These are phyloP conservation scores for Melieria picta DNA, from an alignment of 2,888 invertebrate species.

Conservation along the genomic window DNA sequence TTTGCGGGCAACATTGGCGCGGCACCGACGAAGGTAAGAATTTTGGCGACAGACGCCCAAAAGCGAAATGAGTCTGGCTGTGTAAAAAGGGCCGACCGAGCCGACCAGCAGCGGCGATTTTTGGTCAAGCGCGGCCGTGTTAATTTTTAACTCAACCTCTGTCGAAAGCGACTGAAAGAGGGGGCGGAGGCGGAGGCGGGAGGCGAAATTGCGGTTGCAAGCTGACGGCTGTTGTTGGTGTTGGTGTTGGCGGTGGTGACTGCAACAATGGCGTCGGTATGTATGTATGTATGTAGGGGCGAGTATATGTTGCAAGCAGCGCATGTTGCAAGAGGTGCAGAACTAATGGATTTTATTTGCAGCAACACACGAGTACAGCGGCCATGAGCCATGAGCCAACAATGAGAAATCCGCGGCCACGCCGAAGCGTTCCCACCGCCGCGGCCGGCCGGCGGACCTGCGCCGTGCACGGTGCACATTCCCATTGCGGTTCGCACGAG, in stretches of 20 bases:
- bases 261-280: too few species aligned
- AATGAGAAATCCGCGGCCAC: too few species aligned
- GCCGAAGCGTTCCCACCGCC: too few species aligned
- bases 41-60: conserved; percentile 62
- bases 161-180: not conserved
- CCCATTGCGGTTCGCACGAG: too few species aligned
- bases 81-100: too few species aligned
- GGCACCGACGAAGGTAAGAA: conserved; percentile 16
- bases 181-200: too few species aligned
- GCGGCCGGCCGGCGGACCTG: too few species aligned
- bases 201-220: too few species aligned
- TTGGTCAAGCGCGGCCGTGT: conserved; percentile 55
- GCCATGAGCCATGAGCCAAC: too few species aligned
- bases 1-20: conserved; percentile 16
- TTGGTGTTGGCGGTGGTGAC: not conserved
- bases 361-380: conserved; percentile 23
- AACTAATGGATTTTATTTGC: conserved; percentile 57
- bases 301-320: too few species aligned
- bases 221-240: too few species aligned
- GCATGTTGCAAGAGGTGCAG: conserved; percentile 56
- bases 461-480: too few species aligned
- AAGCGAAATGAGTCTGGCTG: conserved; percentile 42
- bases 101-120: not conserved
- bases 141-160: conserved; percentile 58
- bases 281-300: conserved; percentile 14